Evolutionary conservation across 2,113 vertebrate species (phyloP).

Genomic region (Pachypanchax playfairii): DNA sequence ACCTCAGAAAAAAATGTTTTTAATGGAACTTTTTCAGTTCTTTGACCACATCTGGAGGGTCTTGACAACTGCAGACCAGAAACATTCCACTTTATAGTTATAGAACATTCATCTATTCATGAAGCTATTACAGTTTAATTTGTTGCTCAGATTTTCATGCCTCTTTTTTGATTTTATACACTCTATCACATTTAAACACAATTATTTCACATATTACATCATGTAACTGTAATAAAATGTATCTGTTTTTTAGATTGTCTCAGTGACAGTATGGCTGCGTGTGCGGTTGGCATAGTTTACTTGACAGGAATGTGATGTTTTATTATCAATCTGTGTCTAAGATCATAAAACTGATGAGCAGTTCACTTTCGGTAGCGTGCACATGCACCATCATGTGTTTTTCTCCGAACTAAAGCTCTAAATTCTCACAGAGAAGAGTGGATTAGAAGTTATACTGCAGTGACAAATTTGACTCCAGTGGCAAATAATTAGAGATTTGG

Average conservation of each 20-base stretch:
- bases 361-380: not conserved
- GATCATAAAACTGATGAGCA: not conserved
- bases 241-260: no score
- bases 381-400: not conserved
- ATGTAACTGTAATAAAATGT: no score
- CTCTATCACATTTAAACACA: no score
- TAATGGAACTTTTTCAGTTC: no score
- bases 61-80: no score
- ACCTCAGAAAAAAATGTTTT: no score
- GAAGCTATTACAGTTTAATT: no score
- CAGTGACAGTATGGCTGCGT: not conserved
- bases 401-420: not conserved
- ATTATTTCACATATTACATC: no score
- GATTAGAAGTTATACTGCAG: conserved; percentile 5
- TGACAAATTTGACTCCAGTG: not conserved
- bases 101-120: no score
- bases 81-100: no score
- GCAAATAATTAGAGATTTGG: not conserved
- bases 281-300: not conserved
- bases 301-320: not conserved
- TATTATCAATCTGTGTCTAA: not conserved
- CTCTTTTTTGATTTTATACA: no score
- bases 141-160: no score
- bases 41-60: not conserved
- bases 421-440: not conserved